Evolutionary conservation across 2,797 vertebrate species (phyloP), one percentile per base, ranked within the genome.

Genomic region (Xenopus petersii): DNA sequence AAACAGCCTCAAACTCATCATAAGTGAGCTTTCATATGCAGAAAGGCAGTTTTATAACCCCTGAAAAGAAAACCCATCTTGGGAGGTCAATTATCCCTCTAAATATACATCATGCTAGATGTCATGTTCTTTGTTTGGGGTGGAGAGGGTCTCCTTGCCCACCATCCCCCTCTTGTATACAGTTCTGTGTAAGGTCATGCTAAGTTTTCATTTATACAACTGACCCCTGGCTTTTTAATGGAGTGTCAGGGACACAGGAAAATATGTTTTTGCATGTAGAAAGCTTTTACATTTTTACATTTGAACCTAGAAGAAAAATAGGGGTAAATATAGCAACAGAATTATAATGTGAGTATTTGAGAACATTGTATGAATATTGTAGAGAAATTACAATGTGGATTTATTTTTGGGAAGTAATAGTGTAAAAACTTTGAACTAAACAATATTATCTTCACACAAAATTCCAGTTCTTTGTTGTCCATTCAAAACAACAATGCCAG

Each of bases 171-270:
- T 49, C 48, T 75, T 74, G 15, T 74, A 65, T 21, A 74, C 54
- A 66, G 77, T 71, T 68, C 77, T 74, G 60, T 24, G 30, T 61
- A 70, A 70, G 71, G 71, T 79, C 77, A 70, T 51, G 58, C 46
- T 26, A 60, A 60, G 24, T 24, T 60, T 21, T 11, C 58, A 26
- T 58, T 17, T 58, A 17, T 26, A 60, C 21, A 24, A 24, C 9
- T 11, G 21, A 12, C 24, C 24, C 58, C 21, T 24, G 58, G 58
- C 58, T 26, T 24, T 24, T 60, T 5, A 60, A 24, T 24, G 58
- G 17, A 60, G 21, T 12, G 21, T 11, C 17, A 26, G 1, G 54
- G n/a, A 56, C 11, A 51, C 9, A 12, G 11, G 49, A 42, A 42
- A 9, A 42, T 1, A 9, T 0, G 1, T 6, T 42, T 42, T 42